Conservation (phyloP, 2,797 vertebrate genomes). For the Varecia variegata region DNA sequence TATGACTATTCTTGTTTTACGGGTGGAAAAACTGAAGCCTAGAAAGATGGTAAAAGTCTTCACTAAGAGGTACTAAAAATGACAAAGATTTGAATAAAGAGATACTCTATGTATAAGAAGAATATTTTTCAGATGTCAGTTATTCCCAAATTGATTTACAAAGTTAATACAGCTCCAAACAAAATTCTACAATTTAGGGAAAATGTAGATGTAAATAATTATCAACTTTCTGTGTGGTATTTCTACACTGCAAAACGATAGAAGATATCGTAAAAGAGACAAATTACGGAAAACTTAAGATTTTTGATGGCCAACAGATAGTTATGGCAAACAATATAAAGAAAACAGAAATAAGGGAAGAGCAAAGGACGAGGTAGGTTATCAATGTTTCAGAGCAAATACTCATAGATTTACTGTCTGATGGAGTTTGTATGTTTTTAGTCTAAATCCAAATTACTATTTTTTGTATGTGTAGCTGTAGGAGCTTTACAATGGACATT, state of each 20-base stretch:
- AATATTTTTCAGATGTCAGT: background rate
- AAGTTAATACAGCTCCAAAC: background rate
- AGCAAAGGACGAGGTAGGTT: background rate
- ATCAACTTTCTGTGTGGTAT: background rate
- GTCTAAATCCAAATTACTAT: background rate
- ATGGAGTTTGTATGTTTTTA: background rate
- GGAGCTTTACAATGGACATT: background rate
- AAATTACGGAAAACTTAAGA: background rate
- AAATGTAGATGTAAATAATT: background rate
- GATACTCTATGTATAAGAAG: background rate
- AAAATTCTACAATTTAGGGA: background rate
- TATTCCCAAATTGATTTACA: conserved; percentile 14
- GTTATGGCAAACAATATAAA: background rate
- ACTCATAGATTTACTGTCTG: background rate
- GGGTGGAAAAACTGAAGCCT: background rate
- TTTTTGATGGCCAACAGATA: background rate
- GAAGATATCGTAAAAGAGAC: background rate
- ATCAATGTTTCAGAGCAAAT: background rate
- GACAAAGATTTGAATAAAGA: background rate
- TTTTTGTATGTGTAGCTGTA: background rate
- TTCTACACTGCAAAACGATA: background rate
- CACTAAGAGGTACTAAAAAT: background rate
- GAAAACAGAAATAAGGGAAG: background rate
- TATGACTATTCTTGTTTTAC: background rate
- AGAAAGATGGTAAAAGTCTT: background rate